These are phyloP conservation scores for Diprion similis DNA, from an alignment of 1,140 invertebrate genomes.

Conservation along the genomic window DNA sequence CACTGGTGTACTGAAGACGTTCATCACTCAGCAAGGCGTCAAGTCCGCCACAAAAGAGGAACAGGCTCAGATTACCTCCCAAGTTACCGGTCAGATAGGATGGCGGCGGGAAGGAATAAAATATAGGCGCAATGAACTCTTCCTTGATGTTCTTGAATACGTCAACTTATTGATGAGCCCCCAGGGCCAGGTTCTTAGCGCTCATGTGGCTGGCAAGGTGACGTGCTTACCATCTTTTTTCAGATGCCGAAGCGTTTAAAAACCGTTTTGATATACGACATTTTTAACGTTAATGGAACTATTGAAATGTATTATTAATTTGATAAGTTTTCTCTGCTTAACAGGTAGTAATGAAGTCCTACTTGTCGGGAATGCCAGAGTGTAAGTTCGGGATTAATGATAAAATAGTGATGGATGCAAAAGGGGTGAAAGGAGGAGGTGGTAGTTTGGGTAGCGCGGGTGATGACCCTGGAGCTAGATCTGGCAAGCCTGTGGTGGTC, in stretches of 20 bases:
- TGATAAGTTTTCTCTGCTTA: not conserved
- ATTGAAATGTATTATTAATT: slow-evolving; percentile 12
- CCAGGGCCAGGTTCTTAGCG: slow-evolving; percentile 98
- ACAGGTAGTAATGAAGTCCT: slow-evolving; percentile 98
- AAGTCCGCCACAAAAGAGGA: slow-evolving; percentile 99
- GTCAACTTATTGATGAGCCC: slow-evolving; percentile 99
- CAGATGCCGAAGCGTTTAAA: no score
- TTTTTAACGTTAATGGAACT: not conserved
- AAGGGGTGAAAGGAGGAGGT: slow-evolving; percentile 78
- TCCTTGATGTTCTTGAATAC: slow-evolving; percentile 98
- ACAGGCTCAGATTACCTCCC: slow-evolving; percentile 99
- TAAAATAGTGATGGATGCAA: slow-evolving; percentile 98
- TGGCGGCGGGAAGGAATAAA: slow-evolving; percentile 99
- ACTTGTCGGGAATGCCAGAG: slow-evolving; percentile 99
- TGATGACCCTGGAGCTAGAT: slow-evolving; percentile 85
- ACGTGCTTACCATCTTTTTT: slow-evolving; percentile 14
- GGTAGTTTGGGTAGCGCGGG: slow-evolving; percentile 70
- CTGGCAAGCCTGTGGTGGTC: slow-evolving; percentile 95
- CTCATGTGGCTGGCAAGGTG: slow-evolving; percentile 96
- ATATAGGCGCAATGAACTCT: slow-evolving; percentile 97
- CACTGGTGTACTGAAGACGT: slow-evolving; percentile 98
- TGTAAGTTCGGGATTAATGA: slow-evolving; percentile 99
- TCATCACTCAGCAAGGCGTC: slow-evolving; percentile 99
- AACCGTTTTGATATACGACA: no score
- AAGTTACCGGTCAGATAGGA: slow-evolving; percentile 99